Percentiles rank a stretch among this genome's conserved stretches.
These are phyloP conservation scores for Apeltes quadracus DNA, from an alignment of 2,113 vertebrate genomes.

Conservation along the genomic window DNA sequence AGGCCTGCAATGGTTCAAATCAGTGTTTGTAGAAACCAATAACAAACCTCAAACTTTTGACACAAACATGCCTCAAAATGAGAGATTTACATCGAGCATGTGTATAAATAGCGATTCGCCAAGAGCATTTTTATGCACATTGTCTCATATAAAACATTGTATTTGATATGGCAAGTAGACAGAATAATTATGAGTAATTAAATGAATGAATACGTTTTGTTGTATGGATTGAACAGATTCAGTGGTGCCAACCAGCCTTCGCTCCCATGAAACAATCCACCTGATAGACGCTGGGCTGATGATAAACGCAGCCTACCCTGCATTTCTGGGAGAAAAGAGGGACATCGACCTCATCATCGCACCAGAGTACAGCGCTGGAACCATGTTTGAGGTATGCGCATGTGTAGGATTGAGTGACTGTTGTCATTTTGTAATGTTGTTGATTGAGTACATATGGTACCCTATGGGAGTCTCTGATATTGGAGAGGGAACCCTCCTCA, in stretches of 20 bases:
- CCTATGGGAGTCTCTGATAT: background rate
- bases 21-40: background rate
- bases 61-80: background rate
- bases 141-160: background rate
- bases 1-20: background rate
- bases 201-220: background rate
- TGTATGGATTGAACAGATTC: conserved; percentile 27
- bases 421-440: background rate
- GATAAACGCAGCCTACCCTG: conserved; percentile 61
- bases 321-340: conserved; percentile 68
- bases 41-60: background rate
- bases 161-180: background rate
- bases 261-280: conserved; percentile 16
- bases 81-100: background rate
- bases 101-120: background rate
- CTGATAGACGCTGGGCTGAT: conserved; percentile 59
- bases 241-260: conserved; percentile 42
- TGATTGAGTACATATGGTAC: background rate
- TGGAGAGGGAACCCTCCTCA: background rate
- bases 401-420: background rate
- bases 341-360: conserved; percentile 67
- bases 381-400: conserved; percentile 59
- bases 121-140: background rate
- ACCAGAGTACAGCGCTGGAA: conserved; percentile 64
- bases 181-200: too few species aligned